A percentile compares a stretch with the other conserved stretches of the same genome.
Evolutionary conservation across 2,797 vertebrate species (phyloP).

Genomic region (Trachops cirrhosus): DNA sequence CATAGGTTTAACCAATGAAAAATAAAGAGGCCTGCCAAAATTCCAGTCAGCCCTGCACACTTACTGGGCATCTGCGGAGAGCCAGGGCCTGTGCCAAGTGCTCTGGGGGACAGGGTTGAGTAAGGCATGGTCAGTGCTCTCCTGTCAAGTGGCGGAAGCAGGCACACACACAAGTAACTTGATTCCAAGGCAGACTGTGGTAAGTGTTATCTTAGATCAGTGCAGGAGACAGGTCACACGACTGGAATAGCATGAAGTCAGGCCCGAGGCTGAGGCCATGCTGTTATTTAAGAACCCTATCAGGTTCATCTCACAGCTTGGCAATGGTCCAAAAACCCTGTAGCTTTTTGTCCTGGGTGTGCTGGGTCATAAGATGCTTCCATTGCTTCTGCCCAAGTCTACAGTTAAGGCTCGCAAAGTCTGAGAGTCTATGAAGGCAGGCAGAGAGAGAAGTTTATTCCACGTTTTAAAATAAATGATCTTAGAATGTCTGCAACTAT

Average conservation of each 20-base stretch:
- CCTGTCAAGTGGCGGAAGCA: conserved; percentile 43
- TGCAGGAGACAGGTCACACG: conserved; percentile 69
- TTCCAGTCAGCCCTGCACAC: neutral
- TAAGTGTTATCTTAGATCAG: conserved; percentile 74
- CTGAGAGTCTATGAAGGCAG: neutral
- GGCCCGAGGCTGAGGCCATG: conserved; percentile 58
- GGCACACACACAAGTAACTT: conserved; percentile 55
- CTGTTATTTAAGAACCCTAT: conserved; percentile 70
- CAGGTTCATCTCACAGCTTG: conserved; percentile 62
- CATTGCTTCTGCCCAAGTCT: neutral
- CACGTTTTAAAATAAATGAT: neutral
- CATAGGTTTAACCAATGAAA: conserved; percentile 4
- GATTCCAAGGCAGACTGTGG: conserved; percentile 51
- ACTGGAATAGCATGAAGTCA: conserved; percentile 74
- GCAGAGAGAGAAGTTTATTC: neutral
- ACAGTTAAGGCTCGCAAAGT: neutral
- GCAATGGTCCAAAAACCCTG: conserved; percentile 41
- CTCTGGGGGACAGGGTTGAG: conserved; percentile 30
- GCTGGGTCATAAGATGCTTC: conserved; percentile 49
- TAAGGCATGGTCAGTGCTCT: conserved; percentile 31
- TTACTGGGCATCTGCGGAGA: conserved; percentile 34
- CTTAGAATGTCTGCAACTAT: neutral
- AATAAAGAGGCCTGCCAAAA: conserved; percentile 7
- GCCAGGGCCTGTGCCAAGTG: conserved; percentile 16
- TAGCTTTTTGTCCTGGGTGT: conserved; percentile 56